Evolutionary conservation across 2,888 invertebrate genomes (phyloP), one percentile per base, ranked within the genome.

Genomic region (Orthosia gracilis): DNA sequence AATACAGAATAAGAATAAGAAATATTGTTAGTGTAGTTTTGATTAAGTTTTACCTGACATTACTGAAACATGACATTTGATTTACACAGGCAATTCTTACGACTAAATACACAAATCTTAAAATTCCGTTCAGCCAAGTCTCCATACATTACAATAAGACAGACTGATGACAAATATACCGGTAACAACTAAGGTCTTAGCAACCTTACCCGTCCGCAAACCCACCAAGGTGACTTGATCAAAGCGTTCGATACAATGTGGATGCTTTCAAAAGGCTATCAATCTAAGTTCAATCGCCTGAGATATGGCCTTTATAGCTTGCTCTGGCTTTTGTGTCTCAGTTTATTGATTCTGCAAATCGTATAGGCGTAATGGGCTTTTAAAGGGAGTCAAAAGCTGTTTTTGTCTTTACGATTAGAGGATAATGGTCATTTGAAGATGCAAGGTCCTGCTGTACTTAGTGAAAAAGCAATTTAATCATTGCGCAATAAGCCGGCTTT

Each of bases 271-370:
- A 64, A 67, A 71, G 70, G 52, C 73, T 72, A 86, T 86, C 85
- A 74, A 83, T 77, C 74, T 77, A 65, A 83, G 78, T 81, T 80
- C 80, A 85, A 79, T 82, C 71, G 78, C 12, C 63, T 69, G 70
- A 71, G 50, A 68, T 72, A 74, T 71, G 40, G 73, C 64, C 59
- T 69, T 73, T 74, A 76, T 75, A 57, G 68, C 59, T 52, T 23
- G 75, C 45, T 73, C 74, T 80, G 79, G 73, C 68, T 71, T 81
- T 78, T 78, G 74, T 80, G 73, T 65, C 7, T 9, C 64, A 68
- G 63, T 85, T 84, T 78, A 80, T 74, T 78, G 76, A 72, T 75
- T 74, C 73, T 69, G 40, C 13, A 63, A 80, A 75, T 57, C 50
- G 57, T 54, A 18, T 67, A 11, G 31, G 12, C 58, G 45, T 75